phyloP scores from a whole-genome alignment of 2,888 invertebrate species.

The Andrena praecox region DNA sequence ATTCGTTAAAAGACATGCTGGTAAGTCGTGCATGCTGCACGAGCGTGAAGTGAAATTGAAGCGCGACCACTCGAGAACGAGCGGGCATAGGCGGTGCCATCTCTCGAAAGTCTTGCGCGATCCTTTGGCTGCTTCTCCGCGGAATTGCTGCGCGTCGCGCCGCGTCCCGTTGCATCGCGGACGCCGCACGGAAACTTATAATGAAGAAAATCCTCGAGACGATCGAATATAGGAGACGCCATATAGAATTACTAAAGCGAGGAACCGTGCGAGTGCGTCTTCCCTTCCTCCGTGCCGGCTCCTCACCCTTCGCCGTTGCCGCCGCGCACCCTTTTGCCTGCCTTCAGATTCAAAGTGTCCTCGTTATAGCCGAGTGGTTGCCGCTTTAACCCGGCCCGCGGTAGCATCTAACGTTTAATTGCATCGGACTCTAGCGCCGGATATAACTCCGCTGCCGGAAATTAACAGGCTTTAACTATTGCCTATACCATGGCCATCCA shows the following conservation, averaged over 20 bases:
- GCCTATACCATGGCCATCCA: conserved; percentile 48
- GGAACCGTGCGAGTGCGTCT: conserved; percentile 60
- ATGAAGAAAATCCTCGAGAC: conserved; percentile 75
- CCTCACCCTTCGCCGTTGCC: conserved; percentile 20
- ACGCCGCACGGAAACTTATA: conserved; percentile 63
- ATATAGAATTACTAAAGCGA: conserved; percentile 70
- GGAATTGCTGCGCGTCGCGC: conserved; percentile 25
- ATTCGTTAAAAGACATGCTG: conserved; percentile 69
- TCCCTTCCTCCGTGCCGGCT: conserved; percentile 24
- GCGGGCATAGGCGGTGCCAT: conserved; percentile 44
- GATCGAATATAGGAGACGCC: conserved; percentile 64
- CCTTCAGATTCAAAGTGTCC: conserved; percentile 74
- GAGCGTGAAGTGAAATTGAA: conserved; percentile 64
- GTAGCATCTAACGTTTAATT: conserved; percentile 78
- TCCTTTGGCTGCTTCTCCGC: conserved; percentile 16
- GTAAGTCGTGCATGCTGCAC: conserved; percentile 69
- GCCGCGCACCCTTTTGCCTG: conserved; percentile 43
- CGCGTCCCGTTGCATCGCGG: conserved; percentile 47
- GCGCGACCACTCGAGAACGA: conserved; percentile 65
- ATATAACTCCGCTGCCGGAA: conserved; percentile 79
- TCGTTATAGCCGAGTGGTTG: conserved; percentile 72
- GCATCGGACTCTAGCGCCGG: conserved; percentile 78
- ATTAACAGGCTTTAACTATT: conserved; percentile 78
- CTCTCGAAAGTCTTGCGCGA: conserved; percentile 45
- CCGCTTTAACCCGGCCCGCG: conserved; percentile 66